Base-by-base conservation (phyloP, 2,888 invertebrate genomes). In the Eilema griseolum region DNA sequence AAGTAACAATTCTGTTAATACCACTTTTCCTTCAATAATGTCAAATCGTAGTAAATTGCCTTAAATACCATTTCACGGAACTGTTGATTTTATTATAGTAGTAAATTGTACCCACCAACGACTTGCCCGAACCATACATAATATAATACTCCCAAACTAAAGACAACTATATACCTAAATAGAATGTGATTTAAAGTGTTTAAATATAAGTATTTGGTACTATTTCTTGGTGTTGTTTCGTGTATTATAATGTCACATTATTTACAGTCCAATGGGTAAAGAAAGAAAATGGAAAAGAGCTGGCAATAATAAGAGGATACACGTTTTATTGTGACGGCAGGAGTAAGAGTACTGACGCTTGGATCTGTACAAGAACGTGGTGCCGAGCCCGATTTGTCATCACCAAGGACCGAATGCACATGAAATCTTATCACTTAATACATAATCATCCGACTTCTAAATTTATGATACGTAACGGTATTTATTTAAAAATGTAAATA, bases 231-330 rank as follows among this genome's bases (percentile, higher is more conserved):
- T 37, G 11, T 37, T 33, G 31, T 33, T 33, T 33, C 8, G 8
- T 33, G 4, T 37, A 37, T 26, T 7, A 46, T 63, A 7, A 20
- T 33, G n/a, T n/a, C 31, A 33, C 20, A 61, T 52, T 31, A 1
- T 59, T 83, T 83, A 28, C 74, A 84, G 85, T 83, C 3, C 64
- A 31, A 26, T 84, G 72, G 66, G 71, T 81, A 11, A 46, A 56
- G 1, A 83, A 81, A 41, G 5, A 8, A 1, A 62, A 61, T 26
- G 82, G 80, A 0, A 83, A 80, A 46, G 65, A 67, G 41, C 41
- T 85, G 0, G 84, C 82, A 0, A 52, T 86, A 10, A 33, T 78
- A 2, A 70, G 78, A 14, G 78, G 80, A 3, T 83, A 67, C 65
- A 78, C 78, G 0, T 83, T 80, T 65, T 83, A 79, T 26, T 69